Conservation (phyloP, 2,797 vertebrate genomes). For the Borostomias antarcticus region DNA sequence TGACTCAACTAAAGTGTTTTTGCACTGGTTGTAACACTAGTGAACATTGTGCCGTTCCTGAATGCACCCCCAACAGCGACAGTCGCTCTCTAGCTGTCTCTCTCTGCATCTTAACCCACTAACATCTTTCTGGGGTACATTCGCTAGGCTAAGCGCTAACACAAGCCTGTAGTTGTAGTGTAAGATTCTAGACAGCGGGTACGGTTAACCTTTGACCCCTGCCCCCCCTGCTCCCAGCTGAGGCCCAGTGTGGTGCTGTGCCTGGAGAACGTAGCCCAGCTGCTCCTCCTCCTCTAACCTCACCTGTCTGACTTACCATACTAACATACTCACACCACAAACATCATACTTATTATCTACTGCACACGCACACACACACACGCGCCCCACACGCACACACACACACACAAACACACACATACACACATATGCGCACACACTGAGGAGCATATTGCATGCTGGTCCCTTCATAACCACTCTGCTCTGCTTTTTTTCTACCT, state of each 20-base stretch:
- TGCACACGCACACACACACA: neutral
- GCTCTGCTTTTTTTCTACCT: conserved; percentile 65
- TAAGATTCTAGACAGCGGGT: neutral
- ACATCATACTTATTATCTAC: neutral
- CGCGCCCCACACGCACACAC: neutral
- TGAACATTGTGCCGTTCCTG: neutral
- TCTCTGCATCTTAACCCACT: conserved; percentile 53
- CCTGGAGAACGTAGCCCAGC: conserved; percentile 58
- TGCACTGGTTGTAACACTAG: neutral
- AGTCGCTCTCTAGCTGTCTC: conserved; percentile 59
- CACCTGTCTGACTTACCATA: conserved; percentile 37
- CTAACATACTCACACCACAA: conserved; percentile 15
- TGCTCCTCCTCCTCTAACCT: conserved; percentile 40
- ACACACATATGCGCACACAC: conserved; percentile 11
- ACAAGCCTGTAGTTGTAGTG: conserved; percentile 13
- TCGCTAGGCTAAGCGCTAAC: conserved; percentile 54
- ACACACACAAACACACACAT: conserved; percentile 10
- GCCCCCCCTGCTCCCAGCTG: too few relatives aligned
- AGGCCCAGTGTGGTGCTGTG: conserved; percentile 45
- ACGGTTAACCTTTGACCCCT: neutral
- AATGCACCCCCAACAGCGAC: conserved; percentile 27
- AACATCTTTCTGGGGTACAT: conserved; percentile 47
- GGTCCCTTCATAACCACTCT: conserved; percentile 72
- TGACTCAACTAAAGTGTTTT: neutral
- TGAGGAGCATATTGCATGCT: conserved; percentile 62